These are phyloP conservation scores for Sitta carolinensis DNA, from an alignment of 2,797 vertebrate genomes.

Conservation along the genomic window DNA sequence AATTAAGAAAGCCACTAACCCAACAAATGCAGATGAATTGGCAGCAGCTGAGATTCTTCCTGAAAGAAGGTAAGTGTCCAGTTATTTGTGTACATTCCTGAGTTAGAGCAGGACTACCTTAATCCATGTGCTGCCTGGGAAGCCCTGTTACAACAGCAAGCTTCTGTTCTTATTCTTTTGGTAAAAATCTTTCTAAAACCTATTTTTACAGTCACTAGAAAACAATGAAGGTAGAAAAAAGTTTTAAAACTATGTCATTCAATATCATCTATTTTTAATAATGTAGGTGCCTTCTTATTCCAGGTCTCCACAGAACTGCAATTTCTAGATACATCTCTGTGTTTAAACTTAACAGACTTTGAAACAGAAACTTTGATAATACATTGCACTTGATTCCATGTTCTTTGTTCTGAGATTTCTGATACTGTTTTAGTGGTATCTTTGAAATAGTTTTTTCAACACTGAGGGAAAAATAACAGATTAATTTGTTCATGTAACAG, in stretches of 20 bases:
- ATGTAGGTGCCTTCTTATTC: background rate
- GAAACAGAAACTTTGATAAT: background rate
- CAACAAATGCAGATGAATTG: constrained; percentile 59
- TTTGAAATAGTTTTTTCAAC: background rate
- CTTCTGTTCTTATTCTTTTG: background rate
- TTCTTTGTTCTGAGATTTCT: background rate
- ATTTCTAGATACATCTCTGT: background rate
- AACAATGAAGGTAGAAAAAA: background rate
- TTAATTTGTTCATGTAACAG: constrained; percentile 63
- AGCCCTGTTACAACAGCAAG: background rate
- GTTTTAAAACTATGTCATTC: background rate
- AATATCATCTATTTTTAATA: background rate
- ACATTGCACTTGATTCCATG: background rate
- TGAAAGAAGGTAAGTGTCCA: constrained; percentile 82
- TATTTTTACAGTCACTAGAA: background rate
- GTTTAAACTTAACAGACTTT: background rate
- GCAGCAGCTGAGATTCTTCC: constrained; percentile 82
- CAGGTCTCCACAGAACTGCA: background rate
- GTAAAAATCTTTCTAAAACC: background rate
- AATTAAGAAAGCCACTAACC: constrained; percentile 59
- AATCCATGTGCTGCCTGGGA: background rate
- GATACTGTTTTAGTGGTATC: background rate
- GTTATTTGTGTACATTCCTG: background rate
- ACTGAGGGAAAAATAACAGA: background rate
- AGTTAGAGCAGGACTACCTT: background rate